phyloP scores from a whole-genome alignment of 2,113 vertebrate genomes.

The Hydropotes inermis region DNA sequence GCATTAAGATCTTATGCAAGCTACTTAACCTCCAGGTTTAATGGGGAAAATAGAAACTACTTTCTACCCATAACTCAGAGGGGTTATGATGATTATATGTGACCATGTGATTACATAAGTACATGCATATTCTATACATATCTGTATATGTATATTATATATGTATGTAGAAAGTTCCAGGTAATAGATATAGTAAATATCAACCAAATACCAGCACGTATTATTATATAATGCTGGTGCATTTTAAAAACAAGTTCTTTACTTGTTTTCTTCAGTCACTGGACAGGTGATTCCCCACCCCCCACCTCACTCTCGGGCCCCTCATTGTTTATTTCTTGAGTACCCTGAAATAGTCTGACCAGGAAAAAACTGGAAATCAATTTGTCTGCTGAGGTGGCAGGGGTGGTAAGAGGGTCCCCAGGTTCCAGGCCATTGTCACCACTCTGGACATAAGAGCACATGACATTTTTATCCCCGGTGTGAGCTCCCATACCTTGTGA shows the following conservation, averaged over 20 bases:
- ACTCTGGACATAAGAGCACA: rapidly evolving
- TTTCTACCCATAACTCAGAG: background rate
- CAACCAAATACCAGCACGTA: background rate
- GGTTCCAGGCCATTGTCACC: background rate
- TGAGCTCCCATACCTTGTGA: rapidly evolving
- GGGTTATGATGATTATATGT: rapidly evolving
- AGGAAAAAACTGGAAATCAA: background rate
- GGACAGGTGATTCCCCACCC: background rate
- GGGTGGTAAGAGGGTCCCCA: background rate
- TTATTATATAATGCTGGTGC: rapidly evolving
- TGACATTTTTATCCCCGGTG: background rate
- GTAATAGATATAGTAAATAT: background rate
- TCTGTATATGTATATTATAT: background rate
- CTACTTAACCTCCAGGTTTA: background rate
- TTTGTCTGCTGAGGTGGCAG: background rate
- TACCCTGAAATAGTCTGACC: background rate
- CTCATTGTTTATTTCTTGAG: background rate
- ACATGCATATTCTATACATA: background rate
- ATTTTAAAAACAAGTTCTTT: background rate
- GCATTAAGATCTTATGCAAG: background rate
- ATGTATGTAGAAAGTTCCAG: background rate
- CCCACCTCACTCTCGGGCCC: too few species aligned
- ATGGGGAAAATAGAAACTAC: background rate
- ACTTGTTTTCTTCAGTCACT: background rate
- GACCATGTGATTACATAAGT: background rate